Evolutionary conservation across 2,797 vertebrate species (phyloP), one percentile per base, ranked within the genome.

Genomic region (Oreonectes daqikongensis): DNA sequence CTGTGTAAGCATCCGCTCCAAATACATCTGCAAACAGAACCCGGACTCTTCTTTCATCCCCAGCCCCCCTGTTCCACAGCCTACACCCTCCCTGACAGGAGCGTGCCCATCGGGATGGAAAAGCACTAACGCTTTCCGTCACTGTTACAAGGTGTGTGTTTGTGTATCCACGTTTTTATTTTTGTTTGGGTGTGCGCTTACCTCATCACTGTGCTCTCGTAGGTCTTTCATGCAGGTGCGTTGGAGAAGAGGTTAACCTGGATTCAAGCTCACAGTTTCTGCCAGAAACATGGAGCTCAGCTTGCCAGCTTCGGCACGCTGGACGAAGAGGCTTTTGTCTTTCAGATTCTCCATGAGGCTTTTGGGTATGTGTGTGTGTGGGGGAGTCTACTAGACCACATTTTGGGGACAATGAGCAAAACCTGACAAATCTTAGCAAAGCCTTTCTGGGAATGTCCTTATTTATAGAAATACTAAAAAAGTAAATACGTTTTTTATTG

Each of bases 21-120:
- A 97, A 83, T 98, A 95, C 91, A 95, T 99, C 91, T 99, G 97
- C 86, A 94, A 94, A 57, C 95, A 96, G 88, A 96, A 93, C 86
- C 89, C 94, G 89, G 93, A 93, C 78, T 89, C 94, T 0, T 92
- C 96, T 0, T 85, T 93, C 78, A 94, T 89, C 9, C 95, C 95
- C 0, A 93, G 93, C 67, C 90, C 94, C n/a, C 94, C 95, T 0
- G 72, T 69, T 22, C 93, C 94, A 0, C 92, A 90, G 68, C 96
- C 97, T 53, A 98, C 95, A 0, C 96, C 97, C 24, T 95, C 95
- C 84, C 90, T 97, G 50, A 93, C 92, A 0, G 95, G 94, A 3
- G 64, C 91, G 79, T 99, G 97, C 72, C 95, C 97, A 44, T 77
- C 9, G 1, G 91, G 91, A 72, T 99, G 97, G 97, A 94, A 91